Evolutionary conservation across 2,888 invertebrate genomes (phyloP).

Genomic region (Clunio marinus): DNA sequence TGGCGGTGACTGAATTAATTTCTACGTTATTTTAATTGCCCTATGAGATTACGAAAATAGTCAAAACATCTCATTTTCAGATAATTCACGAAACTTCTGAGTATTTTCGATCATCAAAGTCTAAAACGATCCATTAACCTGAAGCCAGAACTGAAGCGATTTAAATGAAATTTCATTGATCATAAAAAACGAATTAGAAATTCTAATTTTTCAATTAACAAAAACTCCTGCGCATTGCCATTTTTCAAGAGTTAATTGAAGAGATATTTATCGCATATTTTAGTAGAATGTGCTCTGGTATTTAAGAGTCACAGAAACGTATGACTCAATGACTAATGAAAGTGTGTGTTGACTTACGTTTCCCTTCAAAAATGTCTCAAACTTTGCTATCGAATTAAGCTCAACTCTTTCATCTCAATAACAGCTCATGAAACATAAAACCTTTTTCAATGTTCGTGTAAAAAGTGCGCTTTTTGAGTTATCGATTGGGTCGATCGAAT

Average conservation of each 20-base stretch:
- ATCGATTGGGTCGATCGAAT: conserved; percentile 2
- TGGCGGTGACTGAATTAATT: neutral
- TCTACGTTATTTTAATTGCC: neutral
- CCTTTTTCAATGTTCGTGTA: neutral
- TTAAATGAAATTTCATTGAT: no score
- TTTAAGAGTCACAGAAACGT: neutral
- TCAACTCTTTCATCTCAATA: neutral
- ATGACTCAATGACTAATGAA: neutral
- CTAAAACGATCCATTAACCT: neutral
- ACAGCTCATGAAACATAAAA: conserved; percentile 6
- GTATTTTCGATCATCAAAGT: neutral
- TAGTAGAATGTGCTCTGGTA: no score
- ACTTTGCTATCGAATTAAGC: neutral
- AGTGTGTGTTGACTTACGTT: neutral
- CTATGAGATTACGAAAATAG: no score
- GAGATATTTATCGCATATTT: no score
- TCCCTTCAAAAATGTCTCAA: neutral
- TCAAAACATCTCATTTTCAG: neutral
- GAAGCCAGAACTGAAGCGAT: no score
- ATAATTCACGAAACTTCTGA: neutral
- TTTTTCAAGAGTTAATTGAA: no score
- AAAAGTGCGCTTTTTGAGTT: neutral
- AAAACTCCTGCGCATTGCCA: neutral
- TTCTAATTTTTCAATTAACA: conserved; percentile 1
- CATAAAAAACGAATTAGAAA: neutral